phyloP scores from a whole-genome alignment of 2,888 invertebrate genomes.

The Serrognathus titanus region DNA sequence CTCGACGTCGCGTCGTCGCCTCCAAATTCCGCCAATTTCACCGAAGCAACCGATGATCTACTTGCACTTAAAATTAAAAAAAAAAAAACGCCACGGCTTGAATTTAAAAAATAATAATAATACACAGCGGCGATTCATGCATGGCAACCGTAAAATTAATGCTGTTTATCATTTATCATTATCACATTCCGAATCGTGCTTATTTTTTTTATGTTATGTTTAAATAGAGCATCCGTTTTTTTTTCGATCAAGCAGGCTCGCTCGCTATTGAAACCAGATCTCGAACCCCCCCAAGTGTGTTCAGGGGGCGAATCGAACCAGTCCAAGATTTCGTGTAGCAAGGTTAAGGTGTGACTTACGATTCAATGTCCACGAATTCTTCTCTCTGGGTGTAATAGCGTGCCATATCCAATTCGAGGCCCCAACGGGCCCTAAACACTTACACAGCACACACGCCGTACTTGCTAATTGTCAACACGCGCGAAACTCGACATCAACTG shows the following conservation, averaged over 20 bases:
- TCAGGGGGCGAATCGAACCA: not conserved
- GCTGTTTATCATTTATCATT: no score
- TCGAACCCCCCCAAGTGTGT: not conserved
- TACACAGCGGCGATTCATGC: no score
- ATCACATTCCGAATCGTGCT: not conserved
- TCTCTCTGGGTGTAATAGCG: slow-evolving; percentile 34
- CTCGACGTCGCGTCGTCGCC: not conserved
- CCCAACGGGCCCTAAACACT: slow-evolving; percentile 36
- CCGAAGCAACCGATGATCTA: no score
- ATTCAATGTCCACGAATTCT: slow-evolving; percentile 30
- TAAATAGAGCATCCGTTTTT: no score
- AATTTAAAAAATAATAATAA: no score
- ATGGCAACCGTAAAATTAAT: no score
- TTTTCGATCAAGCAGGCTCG: not conserved
- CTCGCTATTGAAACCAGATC: not conserved
- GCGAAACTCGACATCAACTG: not conserved
- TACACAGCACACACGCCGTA: slow-evolving; percentile 32
- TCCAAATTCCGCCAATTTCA: no score
- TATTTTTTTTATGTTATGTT: not conserved
- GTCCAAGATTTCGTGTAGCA: not conserved
- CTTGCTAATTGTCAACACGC: slow-evolving; percentile 6
- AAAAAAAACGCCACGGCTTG: no score
- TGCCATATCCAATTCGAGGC: slow-evolving; percentile 42
- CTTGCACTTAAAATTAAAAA: no score
- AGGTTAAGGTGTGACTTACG: slow-evolving; percentile 31